Percentiles rank a stretch among this genome's conserved stretches.
Conservation (phyloP, 1,140 invertebrate species). For the Temnothorax nylanderi region DNA sequence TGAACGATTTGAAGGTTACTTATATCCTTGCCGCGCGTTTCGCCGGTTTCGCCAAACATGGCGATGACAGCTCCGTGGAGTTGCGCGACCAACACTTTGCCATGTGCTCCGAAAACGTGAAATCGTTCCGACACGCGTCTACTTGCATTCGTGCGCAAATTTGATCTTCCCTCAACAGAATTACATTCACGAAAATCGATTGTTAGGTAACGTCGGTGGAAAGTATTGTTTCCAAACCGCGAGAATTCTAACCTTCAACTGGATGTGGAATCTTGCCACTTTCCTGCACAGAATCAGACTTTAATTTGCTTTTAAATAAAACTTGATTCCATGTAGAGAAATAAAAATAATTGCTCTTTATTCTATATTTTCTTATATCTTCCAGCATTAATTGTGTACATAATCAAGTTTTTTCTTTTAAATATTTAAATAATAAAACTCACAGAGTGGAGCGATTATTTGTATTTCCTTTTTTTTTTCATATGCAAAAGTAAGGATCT, state of each 20-base stretch:
- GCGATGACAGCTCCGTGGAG: not conserved
- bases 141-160: not conserved
- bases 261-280: not conserved
- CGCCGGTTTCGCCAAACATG: not conserved
- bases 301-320: not conserved
- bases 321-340: too few relatives aligned
- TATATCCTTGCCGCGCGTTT: not conserved
- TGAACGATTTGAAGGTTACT: slow-evolving; percentile 29
- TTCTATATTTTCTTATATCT: too few relatives aligned
- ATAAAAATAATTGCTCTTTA: too few relatives aligned
- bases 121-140: not conserved
- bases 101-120: not conserved
- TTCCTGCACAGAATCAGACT: too few relatives aligned
- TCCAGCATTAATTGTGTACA: too few relatives aligned
- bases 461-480: not conserved
- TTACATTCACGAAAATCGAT: not conserved
- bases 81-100: not conserved
- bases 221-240: not conserved
- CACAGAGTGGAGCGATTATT: not conserved
- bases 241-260: not conserved
- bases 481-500: not conserved
- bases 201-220: not conserved
- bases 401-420: too few relatives aligned
- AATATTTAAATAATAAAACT: too few relatives aligned
- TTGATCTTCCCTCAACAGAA: not conserved